phyloP scores from a whole-genome alignment of 2,888 invertebrate species.

The Stictocephala bisonia region DNA sequence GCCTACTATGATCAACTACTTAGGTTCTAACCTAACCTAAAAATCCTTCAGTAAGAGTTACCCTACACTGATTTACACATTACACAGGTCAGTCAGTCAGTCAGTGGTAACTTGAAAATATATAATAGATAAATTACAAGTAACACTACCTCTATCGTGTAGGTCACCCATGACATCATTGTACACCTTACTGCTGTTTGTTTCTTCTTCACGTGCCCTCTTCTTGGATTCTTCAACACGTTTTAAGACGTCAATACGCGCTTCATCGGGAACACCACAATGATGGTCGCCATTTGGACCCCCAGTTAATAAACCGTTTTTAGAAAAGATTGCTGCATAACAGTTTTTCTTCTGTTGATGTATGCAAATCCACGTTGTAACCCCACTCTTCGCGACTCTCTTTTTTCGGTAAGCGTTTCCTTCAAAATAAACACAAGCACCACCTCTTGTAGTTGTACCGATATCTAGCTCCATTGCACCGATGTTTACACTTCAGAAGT shows the following conservation, averaged over 20 bases:
- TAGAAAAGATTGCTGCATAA: neutral
- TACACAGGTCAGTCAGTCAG: too few species aligned
- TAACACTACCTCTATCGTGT: constrained; percentile 10
- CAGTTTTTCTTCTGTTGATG: constrained; percentile 7
- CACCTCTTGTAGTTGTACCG: neutral
- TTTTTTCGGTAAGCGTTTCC: neutral
- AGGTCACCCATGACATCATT: constrained; percentile 21
- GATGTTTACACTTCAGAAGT: too few species aligned
- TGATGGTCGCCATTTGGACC: neutral
- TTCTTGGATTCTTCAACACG: neutral
- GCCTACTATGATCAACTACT: too few species aligned
- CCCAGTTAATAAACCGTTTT: neutral
- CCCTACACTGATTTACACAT: too few species aligned
- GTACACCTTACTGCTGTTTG: neutral
- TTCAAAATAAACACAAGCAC: constrained; percentile 3
- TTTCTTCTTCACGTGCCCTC: neutral
- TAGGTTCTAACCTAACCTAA: too few species aligned
- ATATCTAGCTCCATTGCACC: constrained; percentile 7
- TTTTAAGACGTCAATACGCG: neutral
- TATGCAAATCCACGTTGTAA: constrained; percentile 3
- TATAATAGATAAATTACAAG: too few species aligned
- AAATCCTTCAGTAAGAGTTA: too few species aligned
- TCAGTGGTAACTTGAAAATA: neutral
- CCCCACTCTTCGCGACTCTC: constrained; percentile 4
- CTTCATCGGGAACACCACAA: neutral